phyloP scores from a whole-genome alignment of 2,797 vertebrate genomes.

The Myotis myotis region DNA sequence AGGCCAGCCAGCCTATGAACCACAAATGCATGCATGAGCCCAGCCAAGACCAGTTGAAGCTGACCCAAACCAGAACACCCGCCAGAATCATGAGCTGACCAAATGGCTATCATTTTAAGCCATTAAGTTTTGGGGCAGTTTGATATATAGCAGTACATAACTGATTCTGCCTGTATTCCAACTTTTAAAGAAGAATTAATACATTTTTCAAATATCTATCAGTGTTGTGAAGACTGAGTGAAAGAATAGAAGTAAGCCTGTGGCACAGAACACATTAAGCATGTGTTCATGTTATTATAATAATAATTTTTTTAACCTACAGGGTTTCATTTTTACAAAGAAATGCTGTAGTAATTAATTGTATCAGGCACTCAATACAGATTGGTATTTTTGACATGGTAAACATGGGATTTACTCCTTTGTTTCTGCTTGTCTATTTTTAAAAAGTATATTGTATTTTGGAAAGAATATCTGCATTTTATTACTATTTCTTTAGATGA shows the following conservation, averaged over 20 bases:
- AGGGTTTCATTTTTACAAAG: not conserved
- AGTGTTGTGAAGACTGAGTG: not conserved
- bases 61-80: not conserved
- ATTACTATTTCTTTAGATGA: constrained; percentile 43
- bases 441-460: not conserved
- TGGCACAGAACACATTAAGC: not conserved
- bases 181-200: constrained; percentile 24
- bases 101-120: not conserved
- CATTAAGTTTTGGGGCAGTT: not conserved
- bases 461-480: constrained; percentile 16
- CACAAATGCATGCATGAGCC: not conserved
- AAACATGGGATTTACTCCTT: constrained; percentile 24
- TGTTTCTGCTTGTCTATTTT: not conserved
- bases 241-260: not conserved
- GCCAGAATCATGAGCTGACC: not conserved
- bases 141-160: not conserved
- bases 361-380: not conserved
- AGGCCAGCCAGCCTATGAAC: not conserved
- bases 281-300: not conserved
- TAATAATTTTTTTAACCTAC: not conserved
- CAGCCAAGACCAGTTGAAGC: not conserved
- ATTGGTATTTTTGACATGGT: constrained; percentile 31
- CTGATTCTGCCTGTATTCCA: not conserved
- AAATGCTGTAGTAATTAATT: not conserved
- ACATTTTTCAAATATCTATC: not conserved